Conservation (phyloP, 92 coral and sea anemone species). For the Desmophyllum pertusum region DNA sequence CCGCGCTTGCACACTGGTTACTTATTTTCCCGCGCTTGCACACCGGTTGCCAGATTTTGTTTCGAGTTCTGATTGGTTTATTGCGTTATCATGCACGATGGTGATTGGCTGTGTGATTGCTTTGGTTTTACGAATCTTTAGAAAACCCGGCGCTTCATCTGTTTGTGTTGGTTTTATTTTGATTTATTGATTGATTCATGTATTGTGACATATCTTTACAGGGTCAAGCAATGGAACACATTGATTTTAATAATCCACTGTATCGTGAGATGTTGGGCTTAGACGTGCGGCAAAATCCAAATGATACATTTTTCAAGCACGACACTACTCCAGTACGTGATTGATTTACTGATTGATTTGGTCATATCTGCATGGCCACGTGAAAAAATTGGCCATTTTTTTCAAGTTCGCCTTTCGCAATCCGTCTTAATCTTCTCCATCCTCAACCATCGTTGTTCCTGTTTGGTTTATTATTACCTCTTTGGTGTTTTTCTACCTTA, state of each 20-base stretch:
- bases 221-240: slow-evolving; percentile 6
- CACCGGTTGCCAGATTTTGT: background rate
- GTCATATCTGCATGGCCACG: too few relatives aligned
- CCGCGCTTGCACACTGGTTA: background rate
- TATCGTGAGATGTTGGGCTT: slow-evolving; percentile 14
- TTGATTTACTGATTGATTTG: background rate
- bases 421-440: too few relatives aligned
- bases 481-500: too few relatives aligned
- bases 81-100: background rate
- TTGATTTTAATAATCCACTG: slow-evolving; percentile 28
- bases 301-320: background rate
- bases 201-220: background rate
- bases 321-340: slow-evolving; percentile 13
- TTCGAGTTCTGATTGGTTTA: background rate
- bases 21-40: background rate
- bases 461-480: too few relatives aligned
- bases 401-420: too few relatives aligned
- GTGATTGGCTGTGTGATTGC: background rate
- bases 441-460: too few relatives aligned
- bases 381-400: too few relatives aligned
- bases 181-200: background rate
- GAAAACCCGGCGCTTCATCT: background rate
- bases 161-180: background rate
- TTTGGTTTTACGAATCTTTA: background rate
- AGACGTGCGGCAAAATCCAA: background rate